A percentile compares a stretch with the other conserved stretches of the same genome.
Conservation (phyloP, 2,797 vertebrate genomes). For the Apogon hyalosoma region DNA sequence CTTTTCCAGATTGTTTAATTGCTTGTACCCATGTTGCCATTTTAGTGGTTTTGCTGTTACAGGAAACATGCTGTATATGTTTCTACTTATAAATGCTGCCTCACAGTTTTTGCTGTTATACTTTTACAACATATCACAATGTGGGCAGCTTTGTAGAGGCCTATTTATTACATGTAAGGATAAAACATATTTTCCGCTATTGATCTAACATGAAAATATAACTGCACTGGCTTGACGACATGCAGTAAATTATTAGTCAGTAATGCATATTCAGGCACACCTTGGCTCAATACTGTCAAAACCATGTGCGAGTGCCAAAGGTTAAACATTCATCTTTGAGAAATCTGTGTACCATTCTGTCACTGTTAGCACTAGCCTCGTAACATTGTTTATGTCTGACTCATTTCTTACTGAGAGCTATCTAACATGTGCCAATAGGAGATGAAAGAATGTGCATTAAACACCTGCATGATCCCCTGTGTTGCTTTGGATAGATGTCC, state of each 20-base stretch:
- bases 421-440: slow-evolving; percentile 62
- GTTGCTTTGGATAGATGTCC: slow-evolving; percentile 73
- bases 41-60: slow-evolving; percentile 26
- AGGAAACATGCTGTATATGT: neutral
- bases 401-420: slow-evolving; percentile 59
- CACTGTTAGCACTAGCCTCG: slow-evolving; percentile 56
- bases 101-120: slow-evolving; percentile 24
- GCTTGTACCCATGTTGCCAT: slow-evolving; percentile 1
- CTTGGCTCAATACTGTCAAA: slow-evolving; percentile 35
- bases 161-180: slow-evolving; percentile 21
- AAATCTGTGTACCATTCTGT: slow-evolving; percentile 43
- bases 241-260: slow-evolving; percentile 5
- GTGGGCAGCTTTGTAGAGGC: slow-evolving; percentile 13
- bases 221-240: slow-evolving; percentile 31
- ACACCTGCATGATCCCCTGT: slow-evolving; percentile 73
- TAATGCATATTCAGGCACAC: slow-evolving; percentile 12
- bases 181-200: slow-evolving; percentile 9
- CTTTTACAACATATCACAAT: slow-evolving; percentile 22
- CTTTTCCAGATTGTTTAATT: slow-evolving; percentile 23
- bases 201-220: slow-evolving; percentile 23
- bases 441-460: slow-evolving; percentile 64
- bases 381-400: slow-evolving; percentile 58
- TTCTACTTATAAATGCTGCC: slow-evolving; percentile 22
- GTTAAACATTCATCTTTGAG: slow-evolving; percentile 40
- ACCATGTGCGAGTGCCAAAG: slow-evolving; percentile 71